A percentile compares a stretch with the other conserved stretches of the same genome.
These are phyloP conservation scores for Morone saxatilis DNA, from an alignment of 2,113 vertebrate species.

Conservation along the genomic window DNA sequence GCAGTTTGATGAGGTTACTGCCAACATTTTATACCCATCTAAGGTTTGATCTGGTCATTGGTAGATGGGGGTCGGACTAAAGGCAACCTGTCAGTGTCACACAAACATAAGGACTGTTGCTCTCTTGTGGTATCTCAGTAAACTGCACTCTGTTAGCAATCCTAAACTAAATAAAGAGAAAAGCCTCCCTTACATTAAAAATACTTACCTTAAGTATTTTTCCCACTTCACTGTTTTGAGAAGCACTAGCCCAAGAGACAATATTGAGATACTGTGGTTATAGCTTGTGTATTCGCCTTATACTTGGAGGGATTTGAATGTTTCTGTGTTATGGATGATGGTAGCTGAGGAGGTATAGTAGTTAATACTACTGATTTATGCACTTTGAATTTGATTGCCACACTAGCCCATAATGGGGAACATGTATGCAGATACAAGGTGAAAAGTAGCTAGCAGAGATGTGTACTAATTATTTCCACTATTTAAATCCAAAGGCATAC, in stretches of 20 bases:
- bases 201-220: slow-evolving; percentile 4
- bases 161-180: slow-evolving; percentile 15
- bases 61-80: not conserved
- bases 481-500: slow-evolving; percentile 28
- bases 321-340: slow-evolving; percentile 38
- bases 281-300: slow-evolving; percentile 68
- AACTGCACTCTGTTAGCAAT: slow-evolving; percentile 50
- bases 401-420: slow-evolving; percentile 18
- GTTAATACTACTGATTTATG: slow-evolving; percentile 77
- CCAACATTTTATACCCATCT: slow-evolving; percentile 23
- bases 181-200: slow-evolving; percentile 1
- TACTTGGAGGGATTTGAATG: slow-evolving; percentile 63
- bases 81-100: slow-evolving; percentile 2
- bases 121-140: slow-evolving; percentile 57
- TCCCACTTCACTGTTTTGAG: slow-evolving; percentile 31
- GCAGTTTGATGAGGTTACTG: slow-evolving; percentile 13
- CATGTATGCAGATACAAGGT: slow-evolving; percentile 31
- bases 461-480: not conserved
- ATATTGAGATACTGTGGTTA: slow-evolving; percentile 55
- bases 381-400: slow-evolving; percentile 76
- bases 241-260: slow-evolving; percentile 57
- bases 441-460: slow-evolving; percentile 14
- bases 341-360: slow-evolving; percentile 53
- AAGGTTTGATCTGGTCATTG: slow-evolving; percentile 1
- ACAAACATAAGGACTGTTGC: slow-evolving; percentile 31